Evolutionary conservation across 2,797 vertebrate species (phyloP).

Genomic region (Acanthis flammea): DNA sequence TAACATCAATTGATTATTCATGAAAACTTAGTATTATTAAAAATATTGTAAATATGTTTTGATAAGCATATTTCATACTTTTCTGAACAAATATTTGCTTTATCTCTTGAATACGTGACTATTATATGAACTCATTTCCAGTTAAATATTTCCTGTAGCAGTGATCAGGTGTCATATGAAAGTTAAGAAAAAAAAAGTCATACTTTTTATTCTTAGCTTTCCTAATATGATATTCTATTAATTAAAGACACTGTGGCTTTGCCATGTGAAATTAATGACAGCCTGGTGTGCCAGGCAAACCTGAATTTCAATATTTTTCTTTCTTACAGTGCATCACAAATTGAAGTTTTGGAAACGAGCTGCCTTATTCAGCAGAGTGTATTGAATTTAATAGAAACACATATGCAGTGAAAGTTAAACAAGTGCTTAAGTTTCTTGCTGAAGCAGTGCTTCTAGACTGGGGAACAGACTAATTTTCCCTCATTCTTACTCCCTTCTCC

Average conservation of each 20-base stretch:
- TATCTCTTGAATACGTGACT: neutral
- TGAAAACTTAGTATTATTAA: neutral
- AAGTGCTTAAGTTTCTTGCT: neutral
- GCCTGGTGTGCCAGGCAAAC: neutral
- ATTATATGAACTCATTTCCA: neutral
- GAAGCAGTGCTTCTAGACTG: neutral
- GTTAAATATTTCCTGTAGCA: neutral
- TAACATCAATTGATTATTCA: neutral
- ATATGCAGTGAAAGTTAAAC: slow-evolving; percentile 16
- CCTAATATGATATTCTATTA: slow-evolving; percentile 4
- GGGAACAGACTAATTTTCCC: neutral
- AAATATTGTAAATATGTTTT: slow-evolving; percentile 20
- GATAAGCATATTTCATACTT: neutral
- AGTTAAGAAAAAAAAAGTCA: neutral
- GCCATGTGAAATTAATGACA: slow-evolving; percentile 32
- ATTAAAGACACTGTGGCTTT: slow-evolving; percentile 40
- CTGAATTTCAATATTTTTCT: slow-evolving; percentile 39
- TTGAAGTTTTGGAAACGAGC: neutral
- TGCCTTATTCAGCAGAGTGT: slow-evolving; percentile 9
- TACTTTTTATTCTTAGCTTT: slow-evolving; percentile 13
- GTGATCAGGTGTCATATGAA: slow-evolving; percentile 5
- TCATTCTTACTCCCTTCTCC: neutral
- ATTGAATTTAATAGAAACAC: slow-evolving; percentile 29
- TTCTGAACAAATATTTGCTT: slow-evolving; percentile 15
- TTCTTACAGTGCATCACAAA: slow-evolving; percentile 32